phyloP scores from a whole-genome alignment of 2,113 vertebrate genomes.

The Cacatua alba region DNA sequence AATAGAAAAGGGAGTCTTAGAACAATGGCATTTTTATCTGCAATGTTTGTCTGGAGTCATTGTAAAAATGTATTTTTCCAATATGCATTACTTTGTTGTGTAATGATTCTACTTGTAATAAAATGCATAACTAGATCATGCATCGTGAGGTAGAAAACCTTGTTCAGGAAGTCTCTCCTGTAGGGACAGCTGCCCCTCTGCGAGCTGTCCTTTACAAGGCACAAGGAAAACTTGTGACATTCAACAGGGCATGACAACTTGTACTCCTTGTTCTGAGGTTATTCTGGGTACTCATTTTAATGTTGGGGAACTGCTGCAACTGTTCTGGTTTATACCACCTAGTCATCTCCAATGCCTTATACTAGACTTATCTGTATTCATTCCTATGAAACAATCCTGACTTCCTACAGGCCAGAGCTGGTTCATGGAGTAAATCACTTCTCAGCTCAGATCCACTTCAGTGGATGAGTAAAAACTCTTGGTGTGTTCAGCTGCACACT shows the following conservation, averaged over 20 bases:
- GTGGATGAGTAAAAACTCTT: neutral
- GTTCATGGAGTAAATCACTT: too few species aligned
- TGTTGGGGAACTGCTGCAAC: neutral
- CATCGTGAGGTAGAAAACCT: neutral
- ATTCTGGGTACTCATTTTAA: neutral
- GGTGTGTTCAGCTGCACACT: accelerated
- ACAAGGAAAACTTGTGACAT: accelerated
- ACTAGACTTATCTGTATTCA: neutral
- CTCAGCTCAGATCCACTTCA: neutral
- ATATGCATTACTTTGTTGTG: conserved; percentile 71
- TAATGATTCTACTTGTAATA: conserved; percentile 77
- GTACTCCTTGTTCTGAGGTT: neutral
- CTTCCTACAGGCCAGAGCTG: neutral
- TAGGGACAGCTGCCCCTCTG: neutral
- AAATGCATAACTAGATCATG: conserved; percentile 55
- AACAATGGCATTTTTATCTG: conserved; percentile 53
- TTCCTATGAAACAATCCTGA: accelerated
- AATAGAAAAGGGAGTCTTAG: conserved; percentile 49
- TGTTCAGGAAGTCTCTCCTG: neutral
- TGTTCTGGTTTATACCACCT: neutral
- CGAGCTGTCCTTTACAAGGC: neutral
- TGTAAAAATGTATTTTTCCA: conserved; percentile 79
- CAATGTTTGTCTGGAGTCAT: conserved; percentile 55
- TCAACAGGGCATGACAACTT: accelerated
- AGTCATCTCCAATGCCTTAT: neutral